Percentiles rank a stretch among this genome's conserved stretches.
These are phyloP conservation scores for Perizoma flavofasciatum DNA, from an alignment of 2,888 invertebrate species.

Conservation along the genomic window DNA sequence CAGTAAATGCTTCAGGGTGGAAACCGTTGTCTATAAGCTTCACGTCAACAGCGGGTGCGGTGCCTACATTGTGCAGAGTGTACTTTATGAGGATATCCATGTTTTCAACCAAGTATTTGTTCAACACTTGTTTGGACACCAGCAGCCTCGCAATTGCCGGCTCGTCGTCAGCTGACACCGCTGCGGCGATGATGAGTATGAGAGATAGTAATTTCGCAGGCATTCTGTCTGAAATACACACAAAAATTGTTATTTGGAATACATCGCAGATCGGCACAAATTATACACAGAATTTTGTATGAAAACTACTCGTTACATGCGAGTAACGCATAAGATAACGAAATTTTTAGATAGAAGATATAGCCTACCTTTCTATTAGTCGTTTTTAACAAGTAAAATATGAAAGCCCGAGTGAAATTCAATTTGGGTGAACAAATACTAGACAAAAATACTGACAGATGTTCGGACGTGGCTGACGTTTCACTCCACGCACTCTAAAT, in stretches of 20 bases:
- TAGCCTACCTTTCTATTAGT: conserved; percentile 47
- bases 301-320: conserved; percentile 8
- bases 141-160: conserved; percentile 92
- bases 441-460: conserved; percentile 52
- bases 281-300: conserved; percentile 19
- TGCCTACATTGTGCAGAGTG: conserved; percentile 96
- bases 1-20: conserved; percentile 94
- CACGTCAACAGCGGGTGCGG: conserved; percentile 94
- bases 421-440: conserved; percentile 27
- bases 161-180: conserved; percentile 85
- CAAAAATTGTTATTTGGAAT: conserved; percentile 20
- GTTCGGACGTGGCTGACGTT: conserved; percentile 81
- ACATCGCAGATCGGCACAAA: conserved; percentile 13
- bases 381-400: conserved; percentile 42
- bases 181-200: conserved; percentile 72
- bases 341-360: conserved; percentile 6
- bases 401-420: conserved; percentile 36
- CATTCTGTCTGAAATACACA: conserved; percentile 69
- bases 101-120: conserved; percentile 97
- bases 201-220: conserved; percentile 71
- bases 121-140: conserved; percentile 96
- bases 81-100: conserved; percentile 98
- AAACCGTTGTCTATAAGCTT: conserved; percentile 95
- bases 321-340: not conserved
- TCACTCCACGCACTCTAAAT: conserved; percentile 79